Conservation (phyloP, 2,113 vertebrate genomes). For the Donacobius atricapilla region DNA sequence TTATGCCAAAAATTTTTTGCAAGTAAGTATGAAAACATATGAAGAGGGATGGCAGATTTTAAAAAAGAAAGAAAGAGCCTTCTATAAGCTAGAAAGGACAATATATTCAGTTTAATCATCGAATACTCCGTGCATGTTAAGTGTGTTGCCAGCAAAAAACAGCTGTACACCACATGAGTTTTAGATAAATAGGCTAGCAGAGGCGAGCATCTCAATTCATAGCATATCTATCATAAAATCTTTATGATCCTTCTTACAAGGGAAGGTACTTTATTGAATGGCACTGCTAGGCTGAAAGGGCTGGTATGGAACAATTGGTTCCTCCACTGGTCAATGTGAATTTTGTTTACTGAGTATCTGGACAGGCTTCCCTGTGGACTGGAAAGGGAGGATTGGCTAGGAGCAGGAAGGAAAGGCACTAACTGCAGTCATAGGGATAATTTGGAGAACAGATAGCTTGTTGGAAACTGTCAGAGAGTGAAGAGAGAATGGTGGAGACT, state of each 20-base stretch:
- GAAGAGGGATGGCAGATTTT: neutral
- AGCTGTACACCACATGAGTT: constrained; percentile 8
- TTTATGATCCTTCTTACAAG: neutral
- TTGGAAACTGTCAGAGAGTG: neutral
- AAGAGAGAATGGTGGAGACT: neutral
- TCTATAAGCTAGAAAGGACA: neutral
- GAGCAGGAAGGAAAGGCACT: neutral
- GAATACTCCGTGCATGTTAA: neutral
- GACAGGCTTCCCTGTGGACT: neutral
- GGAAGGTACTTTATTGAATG: neutral
- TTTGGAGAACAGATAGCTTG: neutral
- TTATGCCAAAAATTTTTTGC: neutral
- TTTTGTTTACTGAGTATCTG: neutral
- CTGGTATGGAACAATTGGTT: neutral
- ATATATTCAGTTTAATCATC: neutral
- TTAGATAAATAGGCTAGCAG: neutral
- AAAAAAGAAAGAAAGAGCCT: neutral
- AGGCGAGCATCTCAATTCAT: neutral
- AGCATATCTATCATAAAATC: neutral
- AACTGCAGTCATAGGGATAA: neutral
- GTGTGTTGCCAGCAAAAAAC: neutral
- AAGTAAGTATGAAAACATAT: neutral
- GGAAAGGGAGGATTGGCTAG: neutral
- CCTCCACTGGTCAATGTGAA: neutral
- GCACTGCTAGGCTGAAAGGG: neutral